Base-by-base conservation (phyloP, 2,113 vertebrate genomes). In the Isurus oxyrinchus region DNA sequence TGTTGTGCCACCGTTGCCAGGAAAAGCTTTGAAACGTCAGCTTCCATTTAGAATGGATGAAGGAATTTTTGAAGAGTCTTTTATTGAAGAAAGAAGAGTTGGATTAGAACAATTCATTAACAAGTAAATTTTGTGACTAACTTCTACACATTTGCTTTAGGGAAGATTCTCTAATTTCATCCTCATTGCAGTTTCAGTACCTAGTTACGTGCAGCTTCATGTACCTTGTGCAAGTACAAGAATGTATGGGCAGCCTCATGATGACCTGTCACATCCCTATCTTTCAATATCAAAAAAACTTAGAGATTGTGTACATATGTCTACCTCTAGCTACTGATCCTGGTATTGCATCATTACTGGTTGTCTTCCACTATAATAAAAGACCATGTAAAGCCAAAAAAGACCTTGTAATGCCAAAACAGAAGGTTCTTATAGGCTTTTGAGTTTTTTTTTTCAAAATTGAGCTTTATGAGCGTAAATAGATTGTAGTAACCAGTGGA, bases 101-200 rank as follows among this genome's bases (percentile, higher is more conserved):
- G 99, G 99, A 96, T 98, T 99, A 96, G 99, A 99, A 98, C 99
- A 99, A 97, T 99, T 99, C 98, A 99, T 99, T 98, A 99, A 99
- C 98, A 99, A 99, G 99, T 99, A 98, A 98, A 49, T 93, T 13
- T 66, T 63, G n/a, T 55, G 31, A 21, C 57, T 96, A 61, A 21
- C 23, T 96, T 0, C 57, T 84, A n/a, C 81, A 79, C n/a, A 61
- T 69, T 35, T 7, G 19, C n/a, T 23, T 96, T 55, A 10, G 2
- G 8, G 44, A 72, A 67, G 94, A 3, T 95, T 35, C 2, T 63
- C 57, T 25, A 23, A 95, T 61, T 59, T 19, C 59, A 63, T 63
- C 94, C 21, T 61, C 25, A 53, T 63, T 53, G 19, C n/a, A 27
- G 21, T 79, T 55, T 44, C 8, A 13, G 7, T 76, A 27, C 40